Evolutionary conservation across 1,140 invertebrate species (phyloP), one percentile per base, ranked within the genome.

Genomic region (Leptonema lineaticorne): DNA sequence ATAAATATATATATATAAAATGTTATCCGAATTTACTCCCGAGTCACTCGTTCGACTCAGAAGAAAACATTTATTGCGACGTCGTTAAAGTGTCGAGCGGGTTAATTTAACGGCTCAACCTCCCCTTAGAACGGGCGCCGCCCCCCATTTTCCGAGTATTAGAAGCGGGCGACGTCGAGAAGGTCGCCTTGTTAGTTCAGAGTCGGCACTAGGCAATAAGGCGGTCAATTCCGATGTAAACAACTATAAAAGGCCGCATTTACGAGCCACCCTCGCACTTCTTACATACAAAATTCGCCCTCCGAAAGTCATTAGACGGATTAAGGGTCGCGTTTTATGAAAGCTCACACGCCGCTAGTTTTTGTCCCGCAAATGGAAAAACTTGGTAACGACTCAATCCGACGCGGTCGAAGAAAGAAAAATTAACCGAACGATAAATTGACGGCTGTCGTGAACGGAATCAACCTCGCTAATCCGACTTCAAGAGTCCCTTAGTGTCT

Each of bases 241-340:
- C 62, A 64, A 50, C 41, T 64, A 46, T 50, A 64, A 64, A 26
- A 64, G 62, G 7, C 62, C 33, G 24, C 27, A 45, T 64, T 64
- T 64, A 64, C 62, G 62, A 64, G 18, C 62, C 45, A 3, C 16
- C 18, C 41, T 8, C 45, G 33, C 62, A 28, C 62, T 64, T 30
- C 37, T 33, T 20, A 24, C 29, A 30, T 58, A 58, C 56, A 58
- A 58, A n/a, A 58, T 58, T 41, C 58, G 58, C 58, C 58, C 58
- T 33, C 37, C 9, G 37, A 41, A 41, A 62, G 58, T 62, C 58
- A 62, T 62, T 62, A 62, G 58, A 62, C 58, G 58, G 58, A 62
- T 62, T 62, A 62, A 41, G 58, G 58, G 58, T 62, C 41, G 41
- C 29, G 58, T 62, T 62, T 62, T 41, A 62, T 62, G 58, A 41